Evolutionary conservation across 2,113 vertebrate species (phyloP), one percentile per base, ranked within the genome.

Genomic region (Tylochromis polylepis): DNA sequence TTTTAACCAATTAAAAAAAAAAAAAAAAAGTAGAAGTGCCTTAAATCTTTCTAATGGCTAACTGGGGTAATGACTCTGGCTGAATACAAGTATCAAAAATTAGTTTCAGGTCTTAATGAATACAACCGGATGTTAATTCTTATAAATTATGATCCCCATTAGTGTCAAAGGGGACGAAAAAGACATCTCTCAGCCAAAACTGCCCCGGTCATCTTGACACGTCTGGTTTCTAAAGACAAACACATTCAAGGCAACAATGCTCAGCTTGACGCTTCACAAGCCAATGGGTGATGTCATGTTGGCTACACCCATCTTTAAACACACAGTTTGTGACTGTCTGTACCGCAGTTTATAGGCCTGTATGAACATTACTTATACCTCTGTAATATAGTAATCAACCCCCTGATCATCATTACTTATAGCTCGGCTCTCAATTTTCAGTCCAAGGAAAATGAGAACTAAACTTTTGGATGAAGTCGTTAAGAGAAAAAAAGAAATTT

Each of bases 351-450:
- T 72, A 27, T 8, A 49, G 24, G 12, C 2, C 15, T 12, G 9
- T 0, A 49, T 1, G 15, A 0, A 49, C 0, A 46, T 51, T 75
- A 0, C 5, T 49, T 75, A 20, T 2, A 16, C 1, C 4, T 51
- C 16, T 12, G 10, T 75, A 75, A 75, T 75, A 51, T 29, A 11
- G 24, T 31, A 51, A 49, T 29, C 43, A 41, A 38, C 55, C 49
- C 67, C 41, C 34, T 20, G 51, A 84, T 65, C 22, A 29, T 29
- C 9, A 57, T 5, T n/a, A 8, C 5, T 27, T 46, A 15, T 27
- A 29, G 11, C 6, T 16, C 27, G 0, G 16, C 31, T 62, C 24
- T 36, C 70, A 53, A 34, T 60, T 60, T 27, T 78, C 51, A 57
- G 4, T 14, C 11, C 0, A 15, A 56, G 22, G 7, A 36, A 60